Evolutionary conservation across 2,113 vertebrate genomes (phyloP), one percentile per base, ranked within the genome.

Genomic region (Glaucomys volans): DNA sequence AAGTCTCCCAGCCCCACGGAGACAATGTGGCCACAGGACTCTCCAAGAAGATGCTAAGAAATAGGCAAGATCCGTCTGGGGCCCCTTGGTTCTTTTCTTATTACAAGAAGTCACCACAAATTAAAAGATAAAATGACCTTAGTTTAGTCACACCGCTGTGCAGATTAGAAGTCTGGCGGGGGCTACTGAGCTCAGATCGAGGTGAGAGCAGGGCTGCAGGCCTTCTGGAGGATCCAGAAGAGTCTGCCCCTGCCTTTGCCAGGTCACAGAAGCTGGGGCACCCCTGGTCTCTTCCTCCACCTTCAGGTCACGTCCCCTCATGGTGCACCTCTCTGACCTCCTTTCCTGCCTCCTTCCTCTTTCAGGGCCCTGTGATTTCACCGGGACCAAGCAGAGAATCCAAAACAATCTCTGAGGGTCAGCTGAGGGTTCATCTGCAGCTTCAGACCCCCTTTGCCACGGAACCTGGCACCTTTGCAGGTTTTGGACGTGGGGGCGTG

Each of bases 181-280:
- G 40, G 35, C 74, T 87, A 1, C 40, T 0, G 72, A 89, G 37
- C 42, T 80, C 54, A 24, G 28, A 18, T 62, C 47, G 32, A 59
- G 28, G 8, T 17, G 40, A 35, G 1, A 0, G 1, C 10, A 1
- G 35, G 40, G 22, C 13, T 59, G 11, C 16, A 1, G 7, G 35
- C 14, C 37, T 42, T 50, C 79, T 7, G 17, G 40, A 52, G 9
- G 14, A 11, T 71, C 50, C n/a, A 47, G 7, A 24, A 17, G 32
- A 52, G 24, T 40, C 24, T 32, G 10, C n/a, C n/a, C 62, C 67
- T 40, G 6, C 14, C n/a, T 69, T 74, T 71, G 50, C 62, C 75
- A 57, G 13, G 3, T 54, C 42, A 9, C 1, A 32, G 50, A 79
- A 83, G 66, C 20, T 44, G n/a, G 30, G 24, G 6, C 18, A 9